Conservation (phyloP, 2,888 invertebrate genomes). For the Ectobius pallidus region DNA sequence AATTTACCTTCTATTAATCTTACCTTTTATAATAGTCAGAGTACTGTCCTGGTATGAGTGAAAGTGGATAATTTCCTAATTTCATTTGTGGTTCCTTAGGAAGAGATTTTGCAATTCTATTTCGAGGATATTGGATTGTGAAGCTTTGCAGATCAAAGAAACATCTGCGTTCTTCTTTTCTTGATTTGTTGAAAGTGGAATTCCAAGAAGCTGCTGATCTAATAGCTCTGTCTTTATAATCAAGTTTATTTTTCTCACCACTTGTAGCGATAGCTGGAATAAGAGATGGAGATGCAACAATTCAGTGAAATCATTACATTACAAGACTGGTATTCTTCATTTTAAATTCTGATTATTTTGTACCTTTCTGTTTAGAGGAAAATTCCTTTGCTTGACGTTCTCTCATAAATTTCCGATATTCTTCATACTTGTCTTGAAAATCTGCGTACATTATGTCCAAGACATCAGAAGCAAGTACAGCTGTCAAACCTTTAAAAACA, state of each 20-base stretch:
- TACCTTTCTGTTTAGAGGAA: conserved; percentile 69
- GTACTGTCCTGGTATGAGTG: conserved; percentile 96
- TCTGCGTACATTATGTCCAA: conserved; percentile 95
- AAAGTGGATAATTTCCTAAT: conserved; percentile 82
- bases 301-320: background rate
- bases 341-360: too few species aligned
- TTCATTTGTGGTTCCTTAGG: conserved; percentile 58
- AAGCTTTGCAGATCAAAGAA: conserved; percentile 93
- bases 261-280: conserved; percentile 41
- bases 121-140: conserved; percentile 76
- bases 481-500: conserved; percentile 73
- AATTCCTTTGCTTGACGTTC: conserved; percentile 73
- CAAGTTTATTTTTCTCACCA: conserved; percentile 52
- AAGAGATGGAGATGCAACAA: background rate
- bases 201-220: conserved; percentile 91
- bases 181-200: conserved; percentile 76
- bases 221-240: conserved; percentile 81
- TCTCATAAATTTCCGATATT: conserved; percentile 76
- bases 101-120: conserved; percentile 49
- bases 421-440: conserved; percentile 94
- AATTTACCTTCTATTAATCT: too few species aligned
- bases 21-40: conserved; percentile 81
- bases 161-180: conserved; percentile 76
- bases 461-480: conserved; percentile 90
- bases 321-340: too few species aligned